phyloP scores from a whole-genome alignment of 2,113 vertebrate genomes.

The Thinocorus orbignyianus region DNA sequence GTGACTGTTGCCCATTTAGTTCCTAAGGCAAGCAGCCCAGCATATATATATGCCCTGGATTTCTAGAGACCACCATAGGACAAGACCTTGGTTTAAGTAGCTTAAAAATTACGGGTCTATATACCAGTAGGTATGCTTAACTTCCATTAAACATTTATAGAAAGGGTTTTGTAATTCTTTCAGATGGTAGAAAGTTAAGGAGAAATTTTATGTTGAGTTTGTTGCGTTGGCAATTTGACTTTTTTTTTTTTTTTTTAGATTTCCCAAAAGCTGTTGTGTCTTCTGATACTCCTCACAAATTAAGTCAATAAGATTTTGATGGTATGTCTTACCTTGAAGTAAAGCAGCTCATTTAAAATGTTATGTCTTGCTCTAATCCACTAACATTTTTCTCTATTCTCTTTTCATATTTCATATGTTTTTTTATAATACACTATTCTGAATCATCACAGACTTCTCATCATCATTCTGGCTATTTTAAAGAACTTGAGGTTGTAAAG shows the following conservation, averaged over 20 bases:
- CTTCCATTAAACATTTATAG: background rate
- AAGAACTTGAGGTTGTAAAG: slow-evolving; percentile 23
- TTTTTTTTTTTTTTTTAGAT: background rate
- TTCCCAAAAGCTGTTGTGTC: background rate
- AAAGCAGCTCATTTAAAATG: background rate
- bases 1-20: background rate
- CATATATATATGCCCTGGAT: background rate
- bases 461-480: slow-evolving; percentile 4
- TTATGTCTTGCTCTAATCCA: background rate
- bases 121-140: background rate
- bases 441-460: slow-evolving; percentile 13
- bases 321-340: background rate
- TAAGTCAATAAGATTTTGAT: background rate
- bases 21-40: background rate
- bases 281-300: background rate
- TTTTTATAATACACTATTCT: background rate
- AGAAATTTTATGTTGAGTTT: background rate
- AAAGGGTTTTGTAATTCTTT: background rate
- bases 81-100: background rate
- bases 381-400: background rate
- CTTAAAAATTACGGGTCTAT: background rate
- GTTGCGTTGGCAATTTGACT: background rate
- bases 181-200: background rate
- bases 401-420: background rate
- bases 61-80: background rate